Conservation (phyloP, 30 jellyfish, hydroid and myxozoan species). For the Turritopsis dohrnii region DNA sequence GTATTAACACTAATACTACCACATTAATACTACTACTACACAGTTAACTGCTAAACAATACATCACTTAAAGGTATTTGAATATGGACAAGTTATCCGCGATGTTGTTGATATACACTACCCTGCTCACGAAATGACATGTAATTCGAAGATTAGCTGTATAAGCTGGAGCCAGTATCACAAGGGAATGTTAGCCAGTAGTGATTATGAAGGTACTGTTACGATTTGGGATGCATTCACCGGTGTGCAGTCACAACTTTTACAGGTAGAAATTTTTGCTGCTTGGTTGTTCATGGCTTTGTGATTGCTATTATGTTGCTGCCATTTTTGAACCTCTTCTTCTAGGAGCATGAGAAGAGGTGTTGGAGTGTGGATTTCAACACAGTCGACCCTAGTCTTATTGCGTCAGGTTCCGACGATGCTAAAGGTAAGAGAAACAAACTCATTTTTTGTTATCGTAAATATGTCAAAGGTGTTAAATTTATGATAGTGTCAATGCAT, state of each 20-base stretch:
- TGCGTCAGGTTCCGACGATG: slow-evolving; percentile 99
- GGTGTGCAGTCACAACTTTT: slow-evolving; percentile 83
- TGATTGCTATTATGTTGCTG: neutral
- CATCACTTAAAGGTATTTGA: slow-evolving; percentile 74
- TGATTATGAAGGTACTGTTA: slow-evolving; percentile 98
- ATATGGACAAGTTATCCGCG: slow-evolving; percentile 88
- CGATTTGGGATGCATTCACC: slow-evolving; percentile 97
- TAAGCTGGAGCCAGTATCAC: slow-evolving; percentile 98
- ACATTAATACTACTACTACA: neutral
- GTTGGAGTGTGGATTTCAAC: slow-evolving; percentile 99
- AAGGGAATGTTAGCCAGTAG: slow-evolving; percentile 98
- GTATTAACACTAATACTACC: slow-evolving; percentile 18
- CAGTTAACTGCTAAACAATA: neutral
- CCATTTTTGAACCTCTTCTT: neutral
- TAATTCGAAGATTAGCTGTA: slow-evolving; percentile 92
- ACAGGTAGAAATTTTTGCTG: slow-evolving; percentile 54
- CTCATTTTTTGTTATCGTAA: neutral
- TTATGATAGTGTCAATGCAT: no score
- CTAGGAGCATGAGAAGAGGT: slow-evolving; percentile 93
- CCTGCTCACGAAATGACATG: slow-evolving; percentile 99
- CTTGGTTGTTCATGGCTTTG: no score
- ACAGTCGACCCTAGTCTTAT: slow-evolving; percentile 84
- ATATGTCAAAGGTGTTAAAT: neutral
- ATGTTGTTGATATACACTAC: slow-evolving; percentile 96
- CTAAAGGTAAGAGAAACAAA: slow-evolving; percentile 59